phyloP scores from a whole-genome alignment of 2,113 vertebrate genomes.

The Brachirus orientalis region DNA sequence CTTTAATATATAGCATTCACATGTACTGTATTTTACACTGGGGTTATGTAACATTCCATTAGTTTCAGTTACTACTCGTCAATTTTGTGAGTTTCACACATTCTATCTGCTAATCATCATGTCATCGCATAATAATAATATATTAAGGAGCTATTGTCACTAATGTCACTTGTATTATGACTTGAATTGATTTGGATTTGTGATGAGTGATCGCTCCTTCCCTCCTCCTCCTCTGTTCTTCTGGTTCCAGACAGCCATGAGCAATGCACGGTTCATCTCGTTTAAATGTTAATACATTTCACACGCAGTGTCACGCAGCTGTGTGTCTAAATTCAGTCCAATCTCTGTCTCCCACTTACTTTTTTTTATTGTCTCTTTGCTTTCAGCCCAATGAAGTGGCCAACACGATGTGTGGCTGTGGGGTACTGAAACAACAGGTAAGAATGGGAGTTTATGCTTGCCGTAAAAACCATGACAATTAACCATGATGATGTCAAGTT shows the following conservation, averaged over 20 bases:
- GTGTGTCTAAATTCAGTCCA: neutral
- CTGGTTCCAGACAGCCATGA: constrained; percentile 8
- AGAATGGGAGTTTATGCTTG: too few species aligned
- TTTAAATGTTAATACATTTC: constrained; percentile 7
- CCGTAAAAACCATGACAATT: too few species aligned
- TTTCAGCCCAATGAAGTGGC: constrained; percentile 77
- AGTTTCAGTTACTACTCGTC: too few species aligned
- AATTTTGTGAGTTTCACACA: too few species aligned
- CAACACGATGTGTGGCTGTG: constrained; percentile 82
- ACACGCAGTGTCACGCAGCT: neutral
- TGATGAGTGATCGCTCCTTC: neutral
- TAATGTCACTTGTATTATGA: neutral
- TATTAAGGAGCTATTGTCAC: neutral
- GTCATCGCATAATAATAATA: neutral
- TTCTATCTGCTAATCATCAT: neutral
- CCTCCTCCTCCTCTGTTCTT: neutral
- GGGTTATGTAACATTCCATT: too few species aligned
- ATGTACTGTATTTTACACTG: too few species aligned
- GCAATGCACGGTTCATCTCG: neutral
- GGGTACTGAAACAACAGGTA: constrained; percentile 68
- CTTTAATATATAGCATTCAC: too few species aligned
- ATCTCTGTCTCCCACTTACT: too few species aligned
- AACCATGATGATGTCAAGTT: too few species aligned
- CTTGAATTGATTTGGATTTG: neutral
- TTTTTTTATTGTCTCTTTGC: constrained; percentile 20